phyloP scores from a whole-genome alignment of 2,113 vertebrate genomes.

The Pelusios castaneus region DNA sequence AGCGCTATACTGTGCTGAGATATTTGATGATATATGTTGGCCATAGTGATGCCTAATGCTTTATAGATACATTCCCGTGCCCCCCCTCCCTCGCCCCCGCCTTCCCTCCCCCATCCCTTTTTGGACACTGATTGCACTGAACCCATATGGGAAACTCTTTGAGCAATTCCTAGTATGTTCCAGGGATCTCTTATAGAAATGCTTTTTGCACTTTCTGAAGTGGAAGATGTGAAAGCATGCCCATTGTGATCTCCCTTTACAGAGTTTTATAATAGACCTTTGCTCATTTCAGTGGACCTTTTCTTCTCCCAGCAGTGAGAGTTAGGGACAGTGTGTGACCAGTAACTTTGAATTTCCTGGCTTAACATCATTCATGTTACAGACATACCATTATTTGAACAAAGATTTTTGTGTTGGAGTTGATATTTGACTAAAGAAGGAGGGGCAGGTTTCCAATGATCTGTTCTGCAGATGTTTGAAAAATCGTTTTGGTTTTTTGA shows the following conservation, averaged over 20 bases:
- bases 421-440: constrained; percentile 10
- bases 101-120: neutral
- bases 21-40: neutral
- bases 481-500: constrained; percentile 48
- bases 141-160: neutral
- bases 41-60: neutral
- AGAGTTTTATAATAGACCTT: neutral
- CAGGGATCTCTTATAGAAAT: neutral
- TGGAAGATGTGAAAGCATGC: neutral
- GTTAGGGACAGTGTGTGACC: constrained; percentile 1
- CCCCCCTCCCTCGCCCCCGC: too few species aligned
- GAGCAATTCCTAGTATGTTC: neutral
- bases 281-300: neutral
- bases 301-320: neutral
- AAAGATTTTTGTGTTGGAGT: constrained; percentile 39
- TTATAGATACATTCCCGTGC: too few species aligned
- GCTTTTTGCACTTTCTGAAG: neutral
- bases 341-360: constrained; percentile 1
- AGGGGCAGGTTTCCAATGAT: constrained; percentile 46
- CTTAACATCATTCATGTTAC: constrained; percentile 28
- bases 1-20: neutral
- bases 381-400: neutral
- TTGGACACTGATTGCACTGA: neutral
- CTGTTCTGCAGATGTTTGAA: constrained; percentile 48
- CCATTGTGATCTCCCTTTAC: neutral